A percentile compares a stretch with the other conserved stretches of the same genome.
Evolutionary conservation across 1,140 invertebrate genomes (phyloP).

Genomic region (Brachionus rotundiformis): DNA sequence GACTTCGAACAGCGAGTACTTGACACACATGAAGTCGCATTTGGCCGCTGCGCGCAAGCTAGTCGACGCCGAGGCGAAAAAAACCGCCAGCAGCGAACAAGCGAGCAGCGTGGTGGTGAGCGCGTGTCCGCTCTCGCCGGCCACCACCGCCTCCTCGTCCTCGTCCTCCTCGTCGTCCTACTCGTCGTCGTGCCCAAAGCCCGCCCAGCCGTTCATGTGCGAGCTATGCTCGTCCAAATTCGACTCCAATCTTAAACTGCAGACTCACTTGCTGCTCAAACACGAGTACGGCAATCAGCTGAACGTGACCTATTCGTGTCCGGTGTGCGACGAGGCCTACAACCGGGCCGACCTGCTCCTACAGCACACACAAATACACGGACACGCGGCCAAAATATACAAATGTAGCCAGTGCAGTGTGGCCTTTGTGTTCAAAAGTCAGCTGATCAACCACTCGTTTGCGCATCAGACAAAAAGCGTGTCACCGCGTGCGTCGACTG

Average conservation of each 20-base stretch:
- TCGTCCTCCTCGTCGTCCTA: not conserved
- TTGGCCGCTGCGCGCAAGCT: no score
- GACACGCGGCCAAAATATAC: conserved; percentile 24
- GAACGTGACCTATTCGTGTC: not conserved
- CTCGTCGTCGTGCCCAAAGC: not conserved
- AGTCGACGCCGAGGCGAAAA: no score
- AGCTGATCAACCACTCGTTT: conserved; percentile 43
- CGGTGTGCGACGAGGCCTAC: conserved; percentile 44
- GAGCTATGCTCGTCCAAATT: conserved; percentile 46
- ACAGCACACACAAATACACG: conserved; percentile 44
- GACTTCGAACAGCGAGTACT: conserved; percentile 28
- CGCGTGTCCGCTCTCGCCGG: not conserved
- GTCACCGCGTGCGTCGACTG: no score
- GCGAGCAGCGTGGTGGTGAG: not conserved
- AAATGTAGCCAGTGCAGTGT: not conserved
- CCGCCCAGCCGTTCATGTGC: not conserved
- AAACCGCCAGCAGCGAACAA: no score
- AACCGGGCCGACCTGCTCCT: conserved; percentile 36
- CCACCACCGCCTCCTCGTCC: not conserved
- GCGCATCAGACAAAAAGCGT: conserved; percentile 10
- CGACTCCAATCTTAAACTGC: conserved; percentile 24
- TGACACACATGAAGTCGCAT: conserved; percentile 41
- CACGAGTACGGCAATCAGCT: conserved; percentile 21
- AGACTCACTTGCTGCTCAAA: conserved; percentile 13
- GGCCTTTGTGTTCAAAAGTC: conserved; percentile 31